A percentile compares a stretch with the other conserved stretches of the same genome.
Evolutionary conservation across 2,113 vertebrate genomes (phyloP).

Genomic region (Hucho hucho): DNA sequence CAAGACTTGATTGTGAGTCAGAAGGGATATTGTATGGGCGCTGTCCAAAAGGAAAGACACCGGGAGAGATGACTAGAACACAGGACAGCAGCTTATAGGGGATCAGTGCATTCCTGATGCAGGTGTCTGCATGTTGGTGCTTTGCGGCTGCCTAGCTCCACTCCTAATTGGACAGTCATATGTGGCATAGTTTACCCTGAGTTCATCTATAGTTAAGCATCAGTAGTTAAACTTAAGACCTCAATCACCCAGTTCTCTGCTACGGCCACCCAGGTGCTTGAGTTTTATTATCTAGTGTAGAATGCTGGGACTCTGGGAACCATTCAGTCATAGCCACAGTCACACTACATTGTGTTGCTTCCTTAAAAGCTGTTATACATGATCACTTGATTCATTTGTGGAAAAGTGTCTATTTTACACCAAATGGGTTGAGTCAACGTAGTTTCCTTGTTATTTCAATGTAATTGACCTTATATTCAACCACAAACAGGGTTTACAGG

Average conservation of each 20-base stretch:
- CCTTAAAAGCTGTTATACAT: neutral
- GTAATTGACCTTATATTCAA: no score
- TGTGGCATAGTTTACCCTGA: slow-evolving; percentile 1
- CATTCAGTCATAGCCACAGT: neutral
- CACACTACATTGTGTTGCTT: neutral
- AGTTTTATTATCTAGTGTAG: no score
- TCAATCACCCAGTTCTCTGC: neutral
- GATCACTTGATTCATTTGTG: neutral
- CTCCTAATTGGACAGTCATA: neutral
- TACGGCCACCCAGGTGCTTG: neutral
- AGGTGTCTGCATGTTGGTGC: slow-evolving; percentile 29
- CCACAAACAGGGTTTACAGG: no score
- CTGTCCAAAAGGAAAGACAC: neutral
- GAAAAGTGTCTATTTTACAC: neutral
- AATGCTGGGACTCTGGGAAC: no score
- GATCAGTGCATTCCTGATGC: slow-evolving; percentile 33
- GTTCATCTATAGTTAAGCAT: slow-evolving; percentile 17
- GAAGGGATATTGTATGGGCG: neutral
- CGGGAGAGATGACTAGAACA: slow-evolving; percentile 4
- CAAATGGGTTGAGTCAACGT: no score
- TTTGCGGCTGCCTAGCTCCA: neutral
- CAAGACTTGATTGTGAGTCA: no score
- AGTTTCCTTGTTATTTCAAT: no score
- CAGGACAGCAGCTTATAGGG: neutral
- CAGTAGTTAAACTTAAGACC: neutral